Evolutionary conservation across 2,113 vertebrate species (phyloP).

Genomic region (Eudyptes chrysolophus): DNA sequence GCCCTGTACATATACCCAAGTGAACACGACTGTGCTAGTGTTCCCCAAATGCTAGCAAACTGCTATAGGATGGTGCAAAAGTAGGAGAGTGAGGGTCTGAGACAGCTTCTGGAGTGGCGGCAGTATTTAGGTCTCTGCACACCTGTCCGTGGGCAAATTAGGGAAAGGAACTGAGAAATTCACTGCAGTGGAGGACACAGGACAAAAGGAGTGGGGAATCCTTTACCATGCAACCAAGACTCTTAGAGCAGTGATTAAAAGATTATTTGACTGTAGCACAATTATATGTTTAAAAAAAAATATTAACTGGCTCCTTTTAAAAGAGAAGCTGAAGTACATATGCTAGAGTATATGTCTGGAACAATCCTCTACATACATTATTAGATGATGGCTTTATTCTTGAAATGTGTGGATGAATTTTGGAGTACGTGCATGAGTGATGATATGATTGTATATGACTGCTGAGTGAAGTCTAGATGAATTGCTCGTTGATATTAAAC

Average conservation of each 20-base stretch:
- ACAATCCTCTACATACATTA: not conserved
- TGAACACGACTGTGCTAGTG: not conserved
- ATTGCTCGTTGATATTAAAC: slow-evolving; percentile 56
- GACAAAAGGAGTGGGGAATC: not conserved
- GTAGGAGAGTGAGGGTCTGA: not conserved
- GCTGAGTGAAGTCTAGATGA: slow-evolving; percentile 16
- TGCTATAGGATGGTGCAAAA: not conserved
- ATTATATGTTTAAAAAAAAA: not conserved
- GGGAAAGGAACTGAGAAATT: not conserved
- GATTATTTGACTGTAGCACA: not conserved
- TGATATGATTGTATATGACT: slow-evolving; percentile 8
- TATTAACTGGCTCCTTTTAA: not conserved
- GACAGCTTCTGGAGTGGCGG: not conserved
- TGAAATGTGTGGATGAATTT: not conserved
- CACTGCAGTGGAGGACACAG: not conserved
- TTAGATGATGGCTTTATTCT: not conserved
- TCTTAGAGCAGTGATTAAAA: not conserved
- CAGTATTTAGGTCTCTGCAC: not conserved
- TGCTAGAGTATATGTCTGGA: not conserved
- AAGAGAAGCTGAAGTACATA: not conserved
- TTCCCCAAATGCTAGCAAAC: not conserved
- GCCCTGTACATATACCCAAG: not conserved
- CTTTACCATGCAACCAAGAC: not conserved
- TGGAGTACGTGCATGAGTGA: not conserved
- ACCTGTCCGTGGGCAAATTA: not conserved